Evolutionary conservation across 2,113 vertebrate genomes (phyloP).

Genomic region (Galemys pyrenaicus): DNA sequence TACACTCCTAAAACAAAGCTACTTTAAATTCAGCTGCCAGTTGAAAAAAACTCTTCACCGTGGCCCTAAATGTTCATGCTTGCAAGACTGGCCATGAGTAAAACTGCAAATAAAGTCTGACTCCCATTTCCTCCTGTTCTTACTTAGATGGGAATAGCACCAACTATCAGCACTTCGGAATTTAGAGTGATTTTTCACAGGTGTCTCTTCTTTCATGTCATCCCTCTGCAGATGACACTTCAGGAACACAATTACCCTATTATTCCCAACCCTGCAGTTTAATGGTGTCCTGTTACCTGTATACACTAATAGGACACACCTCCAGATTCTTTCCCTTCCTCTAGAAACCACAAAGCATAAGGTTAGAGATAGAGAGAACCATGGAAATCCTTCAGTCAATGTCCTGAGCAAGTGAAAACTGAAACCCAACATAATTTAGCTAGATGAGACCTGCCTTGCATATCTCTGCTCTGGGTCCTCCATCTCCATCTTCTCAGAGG

Average conservation of each 20-base stretch:
- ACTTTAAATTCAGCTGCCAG: constrained; percentile 10
- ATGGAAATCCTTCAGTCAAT: neutral
- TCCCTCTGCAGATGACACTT: neutral
- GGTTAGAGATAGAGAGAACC: neutral
- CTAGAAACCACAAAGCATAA: neutral
- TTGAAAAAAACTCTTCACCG: neutral
- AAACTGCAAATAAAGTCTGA: neutral
- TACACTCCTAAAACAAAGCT: neutral
- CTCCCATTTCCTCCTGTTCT: neutral
- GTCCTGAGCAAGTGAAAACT: neutral
- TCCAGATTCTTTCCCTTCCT: neutral
- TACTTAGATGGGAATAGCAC: neutral
- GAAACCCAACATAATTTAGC: neutral
- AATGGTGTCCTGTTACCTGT: neutral
- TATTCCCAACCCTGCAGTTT: neutral
- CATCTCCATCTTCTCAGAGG: no score
- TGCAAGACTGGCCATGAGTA: neutral
- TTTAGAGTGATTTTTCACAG: neutral
- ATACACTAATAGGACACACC: neutral
- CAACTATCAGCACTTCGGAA: neutral
- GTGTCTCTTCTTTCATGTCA: neutral
- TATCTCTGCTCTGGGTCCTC: neutral
- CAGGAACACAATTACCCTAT: neutral
- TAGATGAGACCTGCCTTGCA: neutral
- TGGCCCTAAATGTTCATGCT: neutral